Conservation (phyloP, 2,888 invertebrate species). For the Venusia cambrica region DNA sequence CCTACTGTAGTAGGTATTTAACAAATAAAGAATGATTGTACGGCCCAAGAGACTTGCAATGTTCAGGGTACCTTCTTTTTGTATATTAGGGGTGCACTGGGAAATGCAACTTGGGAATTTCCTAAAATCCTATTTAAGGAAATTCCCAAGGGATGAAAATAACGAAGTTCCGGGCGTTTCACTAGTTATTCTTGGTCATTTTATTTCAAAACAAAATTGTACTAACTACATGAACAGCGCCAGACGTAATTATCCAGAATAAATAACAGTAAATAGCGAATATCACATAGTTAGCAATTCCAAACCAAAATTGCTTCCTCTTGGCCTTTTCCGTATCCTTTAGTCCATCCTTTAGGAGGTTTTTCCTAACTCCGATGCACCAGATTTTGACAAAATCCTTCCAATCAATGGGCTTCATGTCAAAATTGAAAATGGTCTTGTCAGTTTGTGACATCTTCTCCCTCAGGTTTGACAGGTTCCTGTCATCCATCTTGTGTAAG, state of each 20-base stretch:
- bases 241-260: slow-evolving; percentile 3
- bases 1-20: too few relatives aligned
- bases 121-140: too few relatives aligned
- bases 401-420: slow-evolving; percentile 28
- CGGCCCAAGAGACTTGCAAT: too few relatives aligned
- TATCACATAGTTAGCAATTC: slow-evolving; percentile 20
- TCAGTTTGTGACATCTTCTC: slow-evolving; percentile 28
- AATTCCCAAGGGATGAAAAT: too few relatives aligned
- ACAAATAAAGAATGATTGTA: too few relatives aligned
- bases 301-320: slow-evolving; percentile 30
- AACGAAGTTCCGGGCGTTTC: too few relatives aligned
- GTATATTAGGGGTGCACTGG: too few relatives aligned
- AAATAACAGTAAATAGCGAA: slow-evolving; percentile 7
- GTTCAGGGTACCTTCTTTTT: too few relatives aligned
- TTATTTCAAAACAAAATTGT: too few relatives aligned
- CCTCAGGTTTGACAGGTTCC: slow-evolving; percentile 21
- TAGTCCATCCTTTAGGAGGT: slow-evolving; percentile 28
- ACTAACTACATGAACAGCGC: too few relatives aligned
- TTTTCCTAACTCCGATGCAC: slow-evolving; percentile 33
- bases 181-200: too few relatives aligned
- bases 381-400: slow-evolving; percentile 25
- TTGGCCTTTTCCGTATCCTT: slow-evolving; percentile 23
- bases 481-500: slow-evolving; percentile 33
- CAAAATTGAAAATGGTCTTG: slow-evolving; percentile 31
- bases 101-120: too few relatives aligned